Evolutionary conservation across 2,113 vertebrate genomes (phyloP).

Genomic region (Ranitomeya imitator): DNA sequence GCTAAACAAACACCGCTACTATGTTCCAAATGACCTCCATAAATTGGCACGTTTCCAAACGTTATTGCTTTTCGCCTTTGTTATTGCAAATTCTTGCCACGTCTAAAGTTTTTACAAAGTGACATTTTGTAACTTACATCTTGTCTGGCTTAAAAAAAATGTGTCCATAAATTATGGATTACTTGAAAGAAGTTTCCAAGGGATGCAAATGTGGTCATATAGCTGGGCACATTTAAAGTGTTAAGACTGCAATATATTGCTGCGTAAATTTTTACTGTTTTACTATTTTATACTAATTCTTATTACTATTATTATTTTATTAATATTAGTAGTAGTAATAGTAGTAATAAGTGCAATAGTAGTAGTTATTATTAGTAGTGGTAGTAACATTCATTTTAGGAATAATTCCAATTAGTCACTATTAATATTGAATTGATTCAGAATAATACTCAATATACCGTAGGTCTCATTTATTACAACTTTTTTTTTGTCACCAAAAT

Average conservation of each 20-base stretch:
- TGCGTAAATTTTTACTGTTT: neutral
- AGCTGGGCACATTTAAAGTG: neutral
- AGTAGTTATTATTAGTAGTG: no score
- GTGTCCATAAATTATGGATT: slow-evolving; percentile 61
- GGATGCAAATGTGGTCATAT: slow-evolving; percentile 18
- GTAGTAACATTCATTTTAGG: no score
- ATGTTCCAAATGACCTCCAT: slow-evolving; percentile 44
- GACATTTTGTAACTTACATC: slow-evolving; percentile 52
- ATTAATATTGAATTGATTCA: neutral
- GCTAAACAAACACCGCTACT: neutral
- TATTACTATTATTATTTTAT: neutral
- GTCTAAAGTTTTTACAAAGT: slow-evolving; percentile 30
- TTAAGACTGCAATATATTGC: neutral
- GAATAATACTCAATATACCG: neutral
- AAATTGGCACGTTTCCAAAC: slow-evolving; percentile 17
- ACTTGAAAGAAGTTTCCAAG: slow-evolving; percentile 20
- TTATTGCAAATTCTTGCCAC: slow-evolving; percentile 51
- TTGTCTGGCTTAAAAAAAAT: slow-evolving; percentile 21
- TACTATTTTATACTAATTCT: neutral
- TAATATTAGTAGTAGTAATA: no score
- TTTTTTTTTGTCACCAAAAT: no score
- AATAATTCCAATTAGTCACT: no score
- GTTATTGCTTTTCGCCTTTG: slow-evolving; percentile 29
- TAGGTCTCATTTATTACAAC: no score
- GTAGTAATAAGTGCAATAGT: no score